These are phyloP conservation scores for Rousettus leschenaultii DNA, from an alignment of 2,113 vertebrate genomes.

Conservation along the genomic window DNA sequence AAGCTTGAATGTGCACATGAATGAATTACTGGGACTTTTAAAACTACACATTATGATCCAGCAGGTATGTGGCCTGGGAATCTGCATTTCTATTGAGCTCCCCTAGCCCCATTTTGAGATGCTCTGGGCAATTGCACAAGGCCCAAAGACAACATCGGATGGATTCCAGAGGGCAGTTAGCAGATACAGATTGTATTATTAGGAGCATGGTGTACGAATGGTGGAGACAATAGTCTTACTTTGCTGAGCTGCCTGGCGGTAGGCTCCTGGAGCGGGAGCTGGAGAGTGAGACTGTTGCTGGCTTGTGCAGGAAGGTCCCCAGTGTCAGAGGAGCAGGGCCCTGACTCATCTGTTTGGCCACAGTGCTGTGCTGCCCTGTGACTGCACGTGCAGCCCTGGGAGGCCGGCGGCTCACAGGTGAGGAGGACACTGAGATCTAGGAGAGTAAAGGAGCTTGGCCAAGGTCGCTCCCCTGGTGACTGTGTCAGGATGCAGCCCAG, in stretches of 20 bases:
- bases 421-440: neutral
- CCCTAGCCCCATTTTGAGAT: neutral
- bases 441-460: neutral
- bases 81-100: neutral
- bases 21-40: neutral
- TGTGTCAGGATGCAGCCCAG: neutral
- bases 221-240: neutral
- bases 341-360: neutral
- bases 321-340: neutral
- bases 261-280: neutral
- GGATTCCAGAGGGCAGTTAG: neutral
- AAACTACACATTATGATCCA: neutral
- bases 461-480: neutral
- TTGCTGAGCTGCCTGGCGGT: neutral
- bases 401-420: neutral
- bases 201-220: neutral
- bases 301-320: rapidly evolving
- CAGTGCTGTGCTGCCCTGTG: neutral
- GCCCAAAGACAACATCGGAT: neutral
- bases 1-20: neutral
- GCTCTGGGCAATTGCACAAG: neutral
- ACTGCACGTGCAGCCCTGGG: neutral
- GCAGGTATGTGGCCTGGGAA: neutral
- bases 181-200: neutral
- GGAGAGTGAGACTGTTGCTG: neutral